Conservation (phyloP, 23 tunicate species). For the Styela clava region DNA sequence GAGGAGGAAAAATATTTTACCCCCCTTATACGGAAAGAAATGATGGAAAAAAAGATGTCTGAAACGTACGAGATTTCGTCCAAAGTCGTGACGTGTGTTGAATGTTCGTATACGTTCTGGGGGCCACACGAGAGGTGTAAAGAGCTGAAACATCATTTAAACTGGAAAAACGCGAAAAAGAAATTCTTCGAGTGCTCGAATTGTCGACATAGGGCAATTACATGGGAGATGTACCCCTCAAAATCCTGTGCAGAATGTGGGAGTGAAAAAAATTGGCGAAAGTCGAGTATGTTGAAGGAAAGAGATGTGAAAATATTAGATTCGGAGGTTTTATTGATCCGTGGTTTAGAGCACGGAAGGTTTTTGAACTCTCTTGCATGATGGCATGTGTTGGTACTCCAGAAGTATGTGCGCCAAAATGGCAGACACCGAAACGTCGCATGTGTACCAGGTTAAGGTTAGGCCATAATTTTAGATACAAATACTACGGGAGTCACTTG, state of each 20-base stretch:
- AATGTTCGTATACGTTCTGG: constrained; percentile 87
- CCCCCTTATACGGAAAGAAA: constrained; percentile 76
- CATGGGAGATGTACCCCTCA: constrained; percentile 84
- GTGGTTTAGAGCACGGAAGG: constrained; percentile 71
- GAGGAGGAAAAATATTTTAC: constrained; percentile 72
- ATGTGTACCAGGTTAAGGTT: no score
- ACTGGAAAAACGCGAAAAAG: constrained; percentile 61
- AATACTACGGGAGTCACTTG: no score
- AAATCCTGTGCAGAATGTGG: constrained; percentile 75
- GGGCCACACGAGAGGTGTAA: constrained; percentile 89
- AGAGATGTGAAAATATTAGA: constrained; percentile 52
- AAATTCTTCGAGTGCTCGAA: constrained; percentile 77
- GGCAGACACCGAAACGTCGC: no score
- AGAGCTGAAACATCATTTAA: constrained; percentile 38
- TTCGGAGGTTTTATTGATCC: constrained; percentile 47
- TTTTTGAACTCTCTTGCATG: constrained; percentile 52
- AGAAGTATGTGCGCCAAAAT: no score
- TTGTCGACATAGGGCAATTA: constrained; percentile 67
- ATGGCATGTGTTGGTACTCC: no score
- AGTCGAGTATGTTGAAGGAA: constrained; percentile 45
- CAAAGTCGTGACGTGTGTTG: constrained; percentile 79
- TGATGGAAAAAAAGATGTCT: constrained; percentile 84
- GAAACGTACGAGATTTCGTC: constrained; percentile 58
- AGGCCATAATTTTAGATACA: no score
- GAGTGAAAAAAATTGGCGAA: constrained; percentile 55